Conservation (phyloP, 2,797 vertebrate genomes). For the Coregonus suidteri region DNA sequence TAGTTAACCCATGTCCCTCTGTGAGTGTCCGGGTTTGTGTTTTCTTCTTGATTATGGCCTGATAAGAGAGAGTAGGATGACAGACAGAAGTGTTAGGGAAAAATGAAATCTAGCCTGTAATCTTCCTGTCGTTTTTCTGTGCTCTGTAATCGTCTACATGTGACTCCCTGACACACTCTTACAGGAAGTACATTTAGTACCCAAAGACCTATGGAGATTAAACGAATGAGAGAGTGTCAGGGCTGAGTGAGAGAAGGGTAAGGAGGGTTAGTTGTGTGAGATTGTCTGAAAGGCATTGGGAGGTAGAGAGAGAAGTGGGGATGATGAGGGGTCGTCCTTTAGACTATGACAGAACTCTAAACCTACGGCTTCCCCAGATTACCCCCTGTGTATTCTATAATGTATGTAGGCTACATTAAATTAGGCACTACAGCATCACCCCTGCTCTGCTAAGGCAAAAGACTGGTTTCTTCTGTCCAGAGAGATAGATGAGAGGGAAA, state of each 20-base stretch:
- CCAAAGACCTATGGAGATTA: neutral
- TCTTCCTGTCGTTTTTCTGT: neutral
- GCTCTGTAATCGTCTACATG: neutral
- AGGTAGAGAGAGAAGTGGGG: neutral
- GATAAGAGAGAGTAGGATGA: conserved; percentile 36
- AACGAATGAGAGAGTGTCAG: neutral
- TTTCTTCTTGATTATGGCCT: neutral
- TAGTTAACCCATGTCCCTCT: conserved; percentile 45
- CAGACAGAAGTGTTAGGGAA: conserved; percentile 27
- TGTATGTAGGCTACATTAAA: neutral
- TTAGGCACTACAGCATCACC: neutral
- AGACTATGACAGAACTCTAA: neutral
- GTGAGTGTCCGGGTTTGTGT: conserved; percentile 55
- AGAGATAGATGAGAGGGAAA: neutral
- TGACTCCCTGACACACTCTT: neutral
- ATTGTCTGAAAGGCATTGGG: neutral
- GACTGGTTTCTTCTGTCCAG: neutral
- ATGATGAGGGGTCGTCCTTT: neutral
- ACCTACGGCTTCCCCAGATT: neutral
- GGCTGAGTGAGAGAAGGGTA: neutral
- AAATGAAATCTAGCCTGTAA: conserved; percentile 20
- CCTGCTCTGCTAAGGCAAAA: neutral
- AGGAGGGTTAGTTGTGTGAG: neutral
- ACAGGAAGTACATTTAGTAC: neutral
- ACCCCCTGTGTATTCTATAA: neutral